Evolutionary conservation across 2,113 vertebrate genomes (phyloP).

Genomic region (Sinocyclocheilus anshuiensis): DNA sequence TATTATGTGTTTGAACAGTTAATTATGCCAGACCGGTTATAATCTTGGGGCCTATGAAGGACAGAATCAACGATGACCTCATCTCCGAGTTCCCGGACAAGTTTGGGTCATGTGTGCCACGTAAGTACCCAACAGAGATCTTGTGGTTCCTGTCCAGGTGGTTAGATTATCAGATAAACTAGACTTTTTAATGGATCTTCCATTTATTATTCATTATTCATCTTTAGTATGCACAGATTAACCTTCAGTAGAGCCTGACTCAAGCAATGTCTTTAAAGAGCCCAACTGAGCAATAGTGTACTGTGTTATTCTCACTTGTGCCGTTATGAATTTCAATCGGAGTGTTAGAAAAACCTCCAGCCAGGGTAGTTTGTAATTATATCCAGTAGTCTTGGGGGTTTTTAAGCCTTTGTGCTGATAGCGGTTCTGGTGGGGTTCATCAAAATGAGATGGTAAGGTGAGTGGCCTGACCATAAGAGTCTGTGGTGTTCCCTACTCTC

Average conservation of each 20-base stretch:
- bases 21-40: constrained; percentile 93
- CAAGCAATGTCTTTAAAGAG: background rate
- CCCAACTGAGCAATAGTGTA: background rate
- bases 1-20: constrained; percentile 72
- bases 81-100: constrained; percentile 98
- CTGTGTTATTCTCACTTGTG: constrained; percentile 18
- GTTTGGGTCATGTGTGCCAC: constrained; percentile 97
- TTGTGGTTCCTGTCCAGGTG: background rate
- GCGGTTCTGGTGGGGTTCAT: constrained; percentile 7
- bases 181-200: background rate
- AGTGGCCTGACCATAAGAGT: constrained; percentile 34
- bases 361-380: constrained; percentile 25
- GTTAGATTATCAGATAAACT: constrained; percentile 1
- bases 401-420: constrained; percentile 10
- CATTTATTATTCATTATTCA: constrained; percentile 15
- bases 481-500: background rate
- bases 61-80: constrained; percentile 95
- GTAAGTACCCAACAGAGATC: constrained; percentile 78
- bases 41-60: constrained; percentile 98
- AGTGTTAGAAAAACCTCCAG: background rate
- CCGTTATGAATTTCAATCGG: background rate
- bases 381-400: constrained; percentile 9
- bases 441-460: background rate
- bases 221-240: constrained; percentile 18
- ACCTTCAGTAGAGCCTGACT: constrained; percentile 3